Base-by-base conservation (phyloP, 2,797 vertebrate genomes). In the Neoniphon sammara region DNA sequence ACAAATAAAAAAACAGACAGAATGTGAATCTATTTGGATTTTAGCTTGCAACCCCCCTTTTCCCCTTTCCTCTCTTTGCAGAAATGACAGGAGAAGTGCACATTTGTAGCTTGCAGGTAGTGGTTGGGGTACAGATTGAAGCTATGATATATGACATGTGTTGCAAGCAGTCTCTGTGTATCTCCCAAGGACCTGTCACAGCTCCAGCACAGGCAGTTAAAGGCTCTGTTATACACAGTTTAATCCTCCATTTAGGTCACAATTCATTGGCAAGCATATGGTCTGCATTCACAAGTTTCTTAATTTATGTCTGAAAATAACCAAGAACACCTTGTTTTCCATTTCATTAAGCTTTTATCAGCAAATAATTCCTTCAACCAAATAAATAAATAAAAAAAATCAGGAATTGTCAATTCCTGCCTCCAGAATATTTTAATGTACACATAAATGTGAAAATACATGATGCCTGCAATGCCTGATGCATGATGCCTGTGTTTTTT, bases 81-180 rank as follows among this genome's bases (percentile, higher is more conserved):
- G 86, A 87, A 89, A 87, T 91, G 91, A 92, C 87, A 90, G 87
- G 69, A 90, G 91, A 93, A 93, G 89, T 89, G 88, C 89, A 93
- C 91, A 93, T 93, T 93, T 90, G 91, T 94, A 90, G 93, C 93
- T 94, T 66, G 91, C 92, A 93, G 93, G 92, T 92, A 95, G 89
- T 86, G 85, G 88, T 82, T 85, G 91, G 94, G 93, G 90, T 91
- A 92, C 89, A 86, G 85, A 90, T 84, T 94, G 93, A 94, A 91
- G 90, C 89, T 94, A 93, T 93, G 92, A 94, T 95, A 93, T 94
- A 92, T 94, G 93, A 94, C 93, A 94, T 93, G 93, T 94, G 93
- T 92, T 94, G 91, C 88, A 88, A 92, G 91, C 92, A 91, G 91
- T 93, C 91, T 92, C 82, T 91, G 88, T 92, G 92, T 91, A 92